Conservation (phyloP, 2,797 vertebrate species). For the Rhabdomys pumilio region DNA sequence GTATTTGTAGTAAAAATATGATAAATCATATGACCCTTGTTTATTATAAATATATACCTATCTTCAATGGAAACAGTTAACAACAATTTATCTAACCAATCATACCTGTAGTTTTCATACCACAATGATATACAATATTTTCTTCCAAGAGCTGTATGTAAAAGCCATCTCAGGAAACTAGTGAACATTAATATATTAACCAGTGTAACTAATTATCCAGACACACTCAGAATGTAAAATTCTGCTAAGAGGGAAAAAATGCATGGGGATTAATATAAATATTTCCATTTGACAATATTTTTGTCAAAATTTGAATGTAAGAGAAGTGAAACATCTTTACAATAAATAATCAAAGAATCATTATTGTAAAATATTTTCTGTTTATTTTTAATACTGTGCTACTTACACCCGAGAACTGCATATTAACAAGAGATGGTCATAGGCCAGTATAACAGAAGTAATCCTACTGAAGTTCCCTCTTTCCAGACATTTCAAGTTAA, state of each 20-base stretch:
- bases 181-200: slow-evolving; percentile 36
- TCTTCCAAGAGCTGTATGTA: not conserved
- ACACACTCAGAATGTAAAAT: slow-evolving; percentile 53
- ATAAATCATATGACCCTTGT: slow-evolving; percentile 4
- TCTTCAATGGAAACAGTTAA: not conserved
- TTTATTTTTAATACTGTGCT: slow-evolving; percentile 64
- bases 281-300: not conserved
- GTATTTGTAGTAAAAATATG: not conserved
- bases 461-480: not conserved
- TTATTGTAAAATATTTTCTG: slow-evolving; percentile 28
- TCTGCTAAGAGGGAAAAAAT: slow-evolving; percentile 36
- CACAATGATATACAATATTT: not conserved
- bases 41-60: slow-evolving; percentile 5
- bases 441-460: not conserved
- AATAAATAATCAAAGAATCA: slow-evolving; percentile 69
- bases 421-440: not conserved
- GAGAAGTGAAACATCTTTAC: slow-evolving; percentile 46
- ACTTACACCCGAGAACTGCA: slow-evolving; percentile 38
- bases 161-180: not conserved
- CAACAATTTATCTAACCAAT: slow-evolving; percentile 12
- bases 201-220: not conserved
- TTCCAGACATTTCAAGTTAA: not conserved
- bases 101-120: not conserved
- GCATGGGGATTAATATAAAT: slow-evolving; percentile 10
- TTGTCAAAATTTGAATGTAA: slow-evolving; percentile 31